Conservation (phyloP, 2,113 vertebrate genomes). For the Peromyscus polionotus region DNA sequence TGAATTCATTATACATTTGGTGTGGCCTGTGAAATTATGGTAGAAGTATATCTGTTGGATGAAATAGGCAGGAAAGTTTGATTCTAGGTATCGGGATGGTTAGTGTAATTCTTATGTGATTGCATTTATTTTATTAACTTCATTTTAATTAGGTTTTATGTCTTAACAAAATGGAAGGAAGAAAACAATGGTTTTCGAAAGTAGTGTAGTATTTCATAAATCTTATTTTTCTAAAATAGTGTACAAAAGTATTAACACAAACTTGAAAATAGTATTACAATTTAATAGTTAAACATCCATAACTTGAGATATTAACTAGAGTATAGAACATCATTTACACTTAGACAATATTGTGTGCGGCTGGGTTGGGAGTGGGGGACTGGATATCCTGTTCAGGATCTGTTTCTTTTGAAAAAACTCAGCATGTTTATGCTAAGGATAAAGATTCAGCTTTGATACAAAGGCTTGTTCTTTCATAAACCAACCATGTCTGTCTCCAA, state of each 20-base stretch:
- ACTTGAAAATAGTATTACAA: background rate
- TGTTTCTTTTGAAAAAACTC: conserved; percentile 26
- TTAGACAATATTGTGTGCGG: background rate
- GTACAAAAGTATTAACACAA: background rate
- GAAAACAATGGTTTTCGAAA: background rate
- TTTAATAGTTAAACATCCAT: conserved; percentile 22
- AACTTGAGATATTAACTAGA: background rate
- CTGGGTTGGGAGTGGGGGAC: background rate
- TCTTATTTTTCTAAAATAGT: conserved; percentile 24
- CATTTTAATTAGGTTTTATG: conserved; percentile 31
- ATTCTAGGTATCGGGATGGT: conserved; percentile 6
- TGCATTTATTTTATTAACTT: conserved; percentile 17
- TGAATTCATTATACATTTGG: background rate
- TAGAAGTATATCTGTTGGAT: background rate
- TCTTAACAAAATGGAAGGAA: conserved; percentile 23
- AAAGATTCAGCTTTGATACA: conserved; percentile 45
- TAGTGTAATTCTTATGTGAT: background rate
- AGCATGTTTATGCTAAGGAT: conserved; percentile 26
- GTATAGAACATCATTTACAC: conserved; percentile 17
- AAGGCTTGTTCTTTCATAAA: conserved; percentile 48
- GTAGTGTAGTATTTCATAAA: background rate
- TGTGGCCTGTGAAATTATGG: background rate
- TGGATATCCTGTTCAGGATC: background rate
- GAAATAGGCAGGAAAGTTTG: background rate
- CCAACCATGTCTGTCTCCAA: conserved; percentile 23